Evolutionary conservation across 2,113 vertebrate species (phyloP).

Genomic region (Neogale vison): DNA sequence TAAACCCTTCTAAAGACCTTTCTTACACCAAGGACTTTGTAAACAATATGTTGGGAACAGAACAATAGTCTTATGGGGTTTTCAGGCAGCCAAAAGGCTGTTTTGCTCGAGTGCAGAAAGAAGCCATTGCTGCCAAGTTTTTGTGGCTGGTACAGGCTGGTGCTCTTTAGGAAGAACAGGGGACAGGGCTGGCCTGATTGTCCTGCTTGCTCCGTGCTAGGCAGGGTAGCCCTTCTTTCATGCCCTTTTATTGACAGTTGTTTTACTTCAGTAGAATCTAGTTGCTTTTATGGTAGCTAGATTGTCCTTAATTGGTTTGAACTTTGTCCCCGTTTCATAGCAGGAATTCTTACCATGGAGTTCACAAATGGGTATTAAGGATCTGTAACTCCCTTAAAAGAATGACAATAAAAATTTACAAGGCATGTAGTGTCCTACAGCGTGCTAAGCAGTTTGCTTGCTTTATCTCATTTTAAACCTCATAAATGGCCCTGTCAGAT

Average conservation of each 20-base stretch:
- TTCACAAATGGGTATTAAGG: neutral
- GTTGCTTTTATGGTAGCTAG: neutral
- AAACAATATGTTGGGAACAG: neutral
- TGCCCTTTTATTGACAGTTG: neutral
- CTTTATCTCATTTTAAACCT: neutral
- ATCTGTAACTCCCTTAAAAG: slow-evolving; percentile 27
- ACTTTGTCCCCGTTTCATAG: neutral
- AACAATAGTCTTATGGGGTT: neutral
- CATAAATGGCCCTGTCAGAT: neutral
- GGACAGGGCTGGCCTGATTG: neutral
- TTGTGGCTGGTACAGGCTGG: neutral
- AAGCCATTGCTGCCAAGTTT: neutral
- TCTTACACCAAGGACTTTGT: neutral
- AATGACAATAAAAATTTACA: slow-evolving; percentile 1
- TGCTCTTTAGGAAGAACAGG: neutral
- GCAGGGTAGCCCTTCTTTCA: neutral
- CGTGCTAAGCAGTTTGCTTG: neutral
- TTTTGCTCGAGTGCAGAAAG: slow-evolving; percentile 43
- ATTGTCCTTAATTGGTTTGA: slow-evolving; percentile 34
- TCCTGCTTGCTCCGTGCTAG: neutral
- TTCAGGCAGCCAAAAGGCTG: neutral
- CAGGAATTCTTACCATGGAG: neutral
- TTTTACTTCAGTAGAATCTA: neutral
- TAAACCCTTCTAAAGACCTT: neutral
- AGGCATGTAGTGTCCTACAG: neutral